Evolutionary conservation across 1,140 invertebrate species (phyloP), one percentile per base, ranked within the genome.

Genomic region (Lutraria rhynchaena): DNA sequence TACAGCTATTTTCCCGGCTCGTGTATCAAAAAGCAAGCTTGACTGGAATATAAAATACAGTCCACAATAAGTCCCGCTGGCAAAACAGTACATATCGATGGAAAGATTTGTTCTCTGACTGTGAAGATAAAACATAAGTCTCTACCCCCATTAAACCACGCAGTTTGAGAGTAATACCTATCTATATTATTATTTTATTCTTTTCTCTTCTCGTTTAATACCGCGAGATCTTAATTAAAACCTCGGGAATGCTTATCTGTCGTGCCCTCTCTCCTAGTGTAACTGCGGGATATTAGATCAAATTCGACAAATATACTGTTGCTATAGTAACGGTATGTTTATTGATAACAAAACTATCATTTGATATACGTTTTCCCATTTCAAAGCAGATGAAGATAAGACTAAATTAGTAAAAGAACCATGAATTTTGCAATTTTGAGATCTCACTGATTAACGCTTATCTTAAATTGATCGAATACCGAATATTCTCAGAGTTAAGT

Each of bases 291-390:
- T 65, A 63, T 67, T 77, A 77, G 75, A 77, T 77, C 75, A 77
- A 77, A 35, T 77, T 77, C 75, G 75, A 77, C 75, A 77, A 77
- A 57, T 67, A 67, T 55, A 65, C 24, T 31, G 75, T 77, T 77
- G 33, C 75, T 33, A 51, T 77, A 27, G 61, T 37, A 57, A 67
- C 75, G n/a, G 24, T 63, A 67, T 77, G 75, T 77, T 77, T 77
- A 77, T 77, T 67, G 75, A 77, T 77, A 77, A 77, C 60, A 65
- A 67, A 65, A 67, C 60, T 49, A 77, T 67, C 75, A 77, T 77
- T 77, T 67, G 60, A 77, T 77, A 77, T 77, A 77, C 75, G 63
- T 77, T 77, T 77, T 65, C 44, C 58, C 60, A 77, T 77, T 77
- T 77, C 60, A 53, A 67, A 61, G 75, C 55, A 44, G 35, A 58